Percentiles rank a stretch among this genome's conserved stretches.
Evolutionary conservation across 2,113 vertebrate species (phyloP).

Genomic region (Lipophrys pholis): DNA sequence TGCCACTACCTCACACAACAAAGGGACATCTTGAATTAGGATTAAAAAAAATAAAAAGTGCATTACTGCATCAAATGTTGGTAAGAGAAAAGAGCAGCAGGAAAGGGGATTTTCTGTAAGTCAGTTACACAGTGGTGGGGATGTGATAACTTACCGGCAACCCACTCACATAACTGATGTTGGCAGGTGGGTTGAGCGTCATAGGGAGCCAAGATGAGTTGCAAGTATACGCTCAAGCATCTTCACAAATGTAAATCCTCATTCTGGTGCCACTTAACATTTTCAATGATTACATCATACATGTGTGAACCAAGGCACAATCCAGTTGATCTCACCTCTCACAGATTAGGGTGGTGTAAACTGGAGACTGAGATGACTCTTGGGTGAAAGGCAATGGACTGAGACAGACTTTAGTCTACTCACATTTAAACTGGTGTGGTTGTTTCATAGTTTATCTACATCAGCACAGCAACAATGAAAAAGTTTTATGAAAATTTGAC

Average conservation of each 20-base stretch:
- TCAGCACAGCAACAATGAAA: no score
- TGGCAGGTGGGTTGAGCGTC: background rate
- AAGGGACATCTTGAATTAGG: background rate
- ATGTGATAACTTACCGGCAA: slow-evolving; percentile 1
- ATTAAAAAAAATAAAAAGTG: background rate
- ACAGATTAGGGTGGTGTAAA: no score
- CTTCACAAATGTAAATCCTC: background rate
- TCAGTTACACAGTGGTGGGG: background rate
- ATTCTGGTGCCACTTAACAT: no score
- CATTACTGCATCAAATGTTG: background rate
- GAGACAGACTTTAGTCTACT: no score
- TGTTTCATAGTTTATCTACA: no score
- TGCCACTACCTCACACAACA: background rate
- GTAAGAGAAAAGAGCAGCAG: background rate
- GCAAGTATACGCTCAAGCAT: background rate
- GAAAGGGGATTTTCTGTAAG: background rate
- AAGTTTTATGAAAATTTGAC: no score
- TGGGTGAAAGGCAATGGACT: no score
- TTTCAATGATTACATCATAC: no score
- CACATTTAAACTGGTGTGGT: no score
- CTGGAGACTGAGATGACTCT: no score
- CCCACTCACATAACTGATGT: background rate
- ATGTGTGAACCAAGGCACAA: no score
- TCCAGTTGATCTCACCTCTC: no score
- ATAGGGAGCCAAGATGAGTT: background rate